Percentiles rank a stretch among this genome's conserved stretches.
These are phyloP conservation scores for Acipenser oxyrinchus DNA, from an alignment of 2,797 vertebrate species.

Conservation along the genomic window DNA sequence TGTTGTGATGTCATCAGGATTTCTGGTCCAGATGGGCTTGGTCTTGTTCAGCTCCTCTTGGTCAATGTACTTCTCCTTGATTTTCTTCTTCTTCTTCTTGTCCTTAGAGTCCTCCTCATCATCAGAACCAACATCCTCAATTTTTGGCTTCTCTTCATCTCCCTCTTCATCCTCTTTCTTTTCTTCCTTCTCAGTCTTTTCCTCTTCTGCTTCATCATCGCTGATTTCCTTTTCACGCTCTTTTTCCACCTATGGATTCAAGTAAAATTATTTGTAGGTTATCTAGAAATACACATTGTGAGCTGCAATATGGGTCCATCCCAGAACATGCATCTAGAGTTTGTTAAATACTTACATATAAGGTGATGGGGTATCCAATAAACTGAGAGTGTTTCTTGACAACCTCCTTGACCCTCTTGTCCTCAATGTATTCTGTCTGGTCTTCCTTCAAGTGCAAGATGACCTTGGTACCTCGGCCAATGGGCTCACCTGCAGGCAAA, in stretches of 20 bases:
- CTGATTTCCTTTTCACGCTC: constrained; percentile 72
- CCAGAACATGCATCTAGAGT: no score
- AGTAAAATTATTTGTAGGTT: background rate
- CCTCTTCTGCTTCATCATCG: constrained; percentile 63
- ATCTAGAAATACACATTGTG: background rate
- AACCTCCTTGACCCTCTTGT: constrained; percentile 60
- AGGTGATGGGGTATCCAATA: constrained; percentile 69
- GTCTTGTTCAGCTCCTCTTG: constrained; percentile 70
- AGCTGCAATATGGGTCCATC: no score
- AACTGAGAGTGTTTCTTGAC: constrained; percentile 75
- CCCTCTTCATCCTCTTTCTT: constrained; percentile 58
- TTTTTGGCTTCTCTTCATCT: constrained; percentile 52
- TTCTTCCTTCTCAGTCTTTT: constrained; percentile 52
- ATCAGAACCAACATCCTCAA: constrained; percentile 59
- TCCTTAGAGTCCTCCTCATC: constrained; percentile 70
- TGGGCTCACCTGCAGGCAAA: constrained; percentile 50
- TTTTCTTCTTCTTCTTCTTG: constrained; percentile 71
- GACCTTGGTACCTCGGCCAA: constrained; percentile 71
- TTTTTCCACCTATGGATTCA: constrained; percentile 56
- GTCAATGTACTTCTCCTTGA: constrained; percentile 70
- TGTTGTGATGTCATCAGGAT: constrained; percentile 68
- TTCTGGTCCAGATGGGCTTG: constrained; percentile 71
- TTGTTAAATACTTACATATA: constrained; percentile 50
- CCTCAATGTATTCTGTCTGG: constrained; percentile 68
- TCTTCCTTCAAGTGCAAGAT: constrained; percentile 69